Evolutionary conservation across 2,797 vertebrate genomes (phyloP), one percentile per base, ranked within the genome.

Genomic region (Anolis apletophallus): DNA sequence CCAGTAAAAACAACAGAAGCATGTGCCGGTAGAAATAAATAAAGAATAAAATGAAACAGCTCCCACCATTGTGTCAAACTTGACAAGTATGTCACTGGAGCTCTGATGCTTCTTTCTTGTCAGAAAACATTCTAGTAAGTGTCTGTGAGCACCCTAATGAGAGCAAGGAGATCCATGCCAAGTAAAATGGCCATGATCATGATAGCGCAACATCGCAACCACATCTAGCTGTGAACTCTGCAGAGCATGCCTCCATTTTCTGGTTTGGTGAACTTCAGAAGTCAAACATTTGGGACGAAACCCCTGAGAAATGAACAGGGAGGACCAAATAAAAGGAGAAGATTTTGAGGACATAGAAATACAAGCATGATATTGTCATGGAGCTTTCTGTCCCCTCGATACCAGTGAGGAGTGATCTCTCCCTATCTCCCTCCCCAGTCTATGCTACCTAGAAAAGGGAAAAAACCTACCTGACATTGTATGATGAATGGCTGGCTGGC

Each of bases 71-170:
- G 78, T 91, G 86, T 91, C 90, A 93, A 1, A 85, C 72, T 91
- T 88, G 89, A 89, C 90, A 90, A 90, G 86, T 21, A 50, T 61
- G 76, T 73, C 54, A 76, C 64, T 91, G 88, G 89, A 94, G 93
- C 88, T 83, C 67, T 89, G 87, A 86, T 75, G 71, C 68, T 57
- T 79, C 64, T 73, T 93, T 32, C 86, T 90, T 89, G 74, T 85
- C 32, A 87, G 68, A 36, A 81, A 94, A 84, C 72, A 68, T 77
- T 88, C 82, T 55, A 86, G 81, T 79, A 74, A 59, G 75, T 50
- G 57, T 87, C 64, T 0, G 0, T 86, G 85, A 77, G 52, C 89
- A 59, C 76, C 81, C 50, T 87, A 91, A 89, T 46, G 85, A 92
- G 90, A 88, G 86, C 88, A 85, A 87, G 73, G 29, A 29, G 81